phyloP scores from a whole-genome alignment of 64 coral and sea anemone species.

The Pachyseris speciosa region DNA sequence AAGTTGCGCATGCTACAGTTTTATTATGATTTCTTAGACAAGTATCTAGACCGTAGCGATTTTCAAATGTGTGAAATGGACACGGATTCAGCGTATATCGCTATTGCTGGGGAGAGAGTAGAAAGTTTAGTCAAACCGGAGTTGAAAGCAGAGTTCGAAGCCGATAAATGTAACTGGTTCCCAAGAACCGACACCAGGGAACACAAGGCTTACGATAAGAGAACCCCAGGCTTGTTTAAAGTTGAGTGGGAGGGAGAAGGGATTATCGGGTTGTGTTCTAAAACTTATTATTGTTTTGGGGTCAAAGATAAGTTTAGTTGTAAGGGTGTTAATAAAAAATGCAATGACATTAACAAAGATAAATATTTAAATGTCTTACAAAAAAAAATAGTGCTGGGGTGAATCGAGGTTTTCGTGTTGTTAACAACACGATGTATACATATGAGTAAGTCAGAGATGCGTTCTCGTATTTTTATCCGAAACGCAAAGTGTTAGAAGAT shows the following conservation, averaged over 20 bases:
- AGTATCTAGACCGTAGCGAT: slow-evolving; percentile 44
- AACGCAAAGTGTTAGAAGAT: slow-evolving; percentile 40
- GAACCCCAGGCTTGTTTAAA: slow-evolving; percentile 43
- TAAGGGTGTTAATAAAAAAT: slow-evolving; percentile 15
- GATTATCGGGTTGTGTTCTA: slow-evolving; percentile 25
- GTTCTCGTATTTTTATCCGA: slow-evolving; percentile 6
- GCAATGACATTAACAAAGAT: slow-evolving; percentile 19
- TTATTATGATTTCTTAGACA: slow-evolving; percentile 62
- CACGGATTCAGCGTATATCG: slow-evolving; percentile 10
- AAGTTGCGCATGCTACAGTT: slow-evolving; percentile 58
- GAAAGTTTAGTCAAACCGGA: slow-evolving; percentile 44
- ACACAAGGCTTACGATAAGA: slow-evolving; percentile 13
- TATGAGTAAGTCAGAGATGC: neutral
- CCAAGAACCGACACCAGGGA: slow-evolving; percentile 23
- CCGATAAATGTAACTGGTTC: slow-evolving; percentile 44
- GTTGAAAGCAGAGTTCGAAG: neutral
- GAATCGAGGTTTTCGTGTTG: slow-evolving; percentile 3
- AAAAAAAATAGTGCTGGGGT: neutral
- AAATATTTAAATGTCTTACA: slow-evolving; percentile 21
- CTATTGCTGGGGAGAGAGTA: slow-evolving; percentile 22
- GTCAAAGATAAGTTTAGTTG: slow-evolving; percentile 15
- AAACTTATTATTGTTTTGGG: slow-evolving; percentile 46
- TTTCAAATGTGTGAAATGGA: slow-evolving; percentile 59
- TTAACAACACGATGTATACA: slow-evolving; percentile 32
- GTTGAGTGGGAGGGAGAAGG: slow-evolving; percentile 28